phyloP scores from a whole-genome alignment of 1,140 invertebrate genomes.

The Cylas formicarius region DNA sequence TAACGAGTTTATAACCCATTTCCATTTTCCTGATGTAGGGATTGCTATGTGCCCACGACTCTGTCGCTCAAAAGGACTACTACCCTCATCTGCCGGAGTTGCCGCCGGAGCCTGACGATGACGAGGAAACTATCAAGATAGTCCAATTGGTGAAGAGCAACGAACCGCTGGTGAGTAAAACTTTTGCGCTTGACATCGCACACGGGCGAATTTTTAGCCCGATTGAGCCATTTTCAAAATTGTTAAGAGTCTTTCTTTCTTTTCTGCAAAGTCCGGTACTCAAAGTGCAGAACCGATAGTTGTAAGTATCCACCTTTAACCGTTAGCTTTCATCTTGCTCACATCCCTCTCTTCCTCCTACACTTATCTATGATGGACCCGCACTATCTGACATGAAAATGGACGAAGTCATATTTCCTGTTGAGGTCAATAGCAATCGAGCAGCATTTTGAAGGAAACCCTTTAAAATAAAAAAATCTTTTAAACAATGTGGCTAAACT shows the following conservation, averaged over 20 bases:
- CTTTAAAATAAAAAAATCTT: too few relatives aligned
- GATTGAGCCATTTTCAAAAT: background rate
- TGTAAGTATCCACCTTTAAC: conserved; percentile 68
- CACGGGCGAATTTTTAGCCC: background rate
- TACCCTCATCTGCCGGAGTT: conserved; percentile 84
- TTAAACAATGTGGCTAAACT: too few relatives aligned
- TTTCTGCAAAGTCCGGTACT: conserved; percentile 75
- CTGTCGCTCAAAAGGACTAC: conserved; percentile 91
- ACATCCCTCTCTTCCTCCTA: too few relatives aligned
- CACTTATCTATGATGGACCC: too few relatives aligned
- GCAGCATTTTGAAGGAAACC: too few relatives aligned
- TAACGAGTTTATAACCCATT: background rate
- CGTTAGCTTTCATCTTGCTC: too few relatives aligned
- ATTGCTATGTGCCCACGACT: conserved; percentile 85
- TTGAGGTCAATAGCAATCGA: too few relatives aligned
- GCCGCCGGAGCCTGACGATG: conserved; percentile 80
- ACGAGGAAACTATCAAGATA: conserved; percentile 94
- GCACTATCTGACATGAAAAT: too few relatives aligned
- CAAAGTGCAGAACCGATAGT: conserved; percentile 89
- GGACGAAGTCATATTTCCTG: too few relatives aligned
- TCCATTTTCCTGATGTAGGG: conserved; percentile 52
- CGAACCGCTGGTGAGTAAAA: conserved; percentile 84
- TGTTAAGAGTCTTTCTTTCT: conserved; percentile 32
- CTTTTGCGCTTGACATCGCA: background rate
- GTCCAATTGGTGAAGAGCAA: conserved; percentile 95